Percentiles rank a stretch among this genome's conserved stretches.
Evolutionary conservation across 2,888 invertebrate species (phyloP).

Genomic region (Molanna angustata): DNA sequence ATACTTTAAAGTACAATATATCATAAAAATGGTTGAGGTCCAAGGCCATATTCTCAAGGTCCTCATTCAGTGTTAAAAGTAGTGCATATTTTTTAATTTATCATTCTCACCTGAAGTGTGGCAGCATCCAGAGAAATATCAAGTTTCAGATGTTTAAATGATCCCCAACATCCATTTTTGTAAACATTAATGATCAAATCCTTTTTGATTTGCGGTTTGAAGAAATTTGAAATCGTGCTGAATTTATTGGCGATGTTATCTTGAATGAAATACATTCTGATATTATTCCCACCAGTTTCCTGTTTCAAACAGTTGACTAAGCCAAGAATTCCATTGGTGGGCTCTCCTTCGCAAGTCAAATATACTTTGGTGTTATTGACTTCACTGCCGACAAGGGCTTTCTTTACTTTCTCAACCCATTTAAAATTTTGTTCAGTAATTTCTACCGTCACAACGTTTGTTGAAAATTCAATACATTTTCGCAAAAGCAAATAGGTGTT

Average conservation of each 20-base stretch:
- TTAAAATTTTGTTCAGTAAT: slow-evolving; percentile 67
- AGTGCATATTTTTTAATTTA: no score
- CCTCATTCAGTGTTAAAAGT: no score
- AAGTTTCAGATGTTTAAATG: slow-evolving; percentile 76
- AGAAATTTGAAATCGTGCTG: slow-evolving; percentile 55
- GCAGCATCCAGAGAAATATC: slow-evolving; percentile 41
- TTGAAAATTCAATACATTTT: slow-evolving; percentile 46
- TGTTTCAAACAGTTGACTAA: slow-evolving; percentile 86
- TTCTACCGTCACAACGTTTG: slow-evolving; percentile 56
- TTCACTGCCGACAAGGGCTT: slow-evolving; percentile 65
- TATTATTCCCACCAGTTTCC: slow-evolving; percentile 79
- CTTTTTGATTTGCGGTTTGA: slow-evolving; percentile 61
- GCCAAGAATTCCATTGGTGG: slow-evolving; percentile 77
- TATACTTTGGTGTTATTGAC: slow-evolving; percentile 60
- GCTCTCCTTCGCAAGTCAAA: slow-evolving; percentile 66
- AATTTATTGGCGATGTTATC: slow-evolving; percentile 61
- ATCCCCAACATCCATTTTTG: slow-evolving; percentile 81
- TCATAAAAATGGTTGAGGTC: no score
- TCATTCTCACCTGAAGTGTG: slow-evolving; percentile 38
- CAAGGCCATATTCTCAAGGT: no score
- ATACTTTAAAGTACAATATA: no score
- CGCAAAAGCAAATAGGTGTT: slow-evolving; percentile 68
- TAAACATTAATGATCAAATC: slow-evolving; percentile 86
- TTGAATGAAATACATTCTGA: slow-evolving; percentile 71
- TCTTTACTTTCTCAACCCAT: slow-evolving; percentile 83